Conservation (phyloP, 2,888 invertebrate genomes). For the Cristatella mucedo region DNA sequence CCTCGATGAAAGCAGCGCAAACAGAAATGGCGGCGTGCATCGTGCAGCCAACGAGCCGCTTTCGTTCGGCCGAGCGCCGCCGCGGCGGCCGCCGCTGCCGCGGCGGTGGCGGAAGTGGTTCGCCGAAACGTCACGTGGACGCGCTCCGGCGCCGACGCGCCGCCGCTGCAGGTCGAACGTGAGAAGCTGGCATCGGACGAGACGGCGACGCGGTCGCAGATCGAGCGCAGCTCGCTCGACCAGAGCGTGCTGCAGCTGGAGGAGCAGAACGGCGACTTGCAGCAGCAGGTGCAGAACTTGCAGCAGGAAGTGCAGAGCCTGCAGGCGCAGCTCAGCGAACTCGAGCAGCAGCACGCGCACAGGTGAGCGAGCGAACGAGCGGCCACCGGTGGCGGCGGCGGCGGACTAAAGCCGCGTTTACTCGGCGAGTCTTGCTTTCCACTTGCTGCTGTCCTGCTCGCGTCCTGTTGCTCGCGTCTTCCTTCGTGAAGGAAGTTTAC, state of each 20-base stretch:
- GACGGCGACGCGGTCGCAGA: slow-evolving; percentile 25
- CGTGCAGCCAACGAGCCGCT: too few relatives aligned
- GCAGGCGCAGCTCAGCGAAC: slow-evolving; percentile 38
- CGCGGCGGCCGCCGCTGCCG: too few relatives aligned
- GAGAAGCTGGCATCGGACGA: slow-evolving; percentile 38
- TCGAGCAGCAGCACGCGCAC: slow-evolving; percentile 59
- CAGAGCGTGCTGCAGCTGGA: slow-evolving; percentile 42
- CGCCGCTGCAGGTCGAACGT: slow-evolving; percentile 37
- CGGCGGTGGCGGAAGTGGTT: too few relatives aligned
- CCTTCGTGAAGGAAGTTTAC: too few relatives aligned
- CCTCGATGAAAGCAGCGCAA: too few relatives aligned
- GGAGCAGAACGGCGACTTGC: slow-evolving; percentile 70
- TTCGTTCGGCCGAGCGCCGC: too few relatives aligned
- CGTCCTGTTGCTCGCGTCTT: too few relatives aligned
- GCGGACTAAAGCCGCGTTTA: background rate
- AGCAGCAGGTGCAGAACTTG: slow-evolving; percentile 50
- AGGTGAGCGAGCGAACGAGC: slow-evolving; percentile 19
- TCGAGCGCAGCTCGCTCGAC: slow-evolving; percentile 32
- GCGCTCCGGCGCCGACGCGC: too few relatives aligned
- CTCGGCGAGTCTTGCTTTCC: too few relatives aligned
- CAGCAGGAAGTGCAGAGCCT: slow-evolving; percentile 50
- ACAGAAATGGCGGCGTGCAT: too few relatives aligned
- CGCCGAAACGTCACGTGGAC: too few relatives aligned
- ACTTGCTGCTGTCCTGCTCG: background rate
- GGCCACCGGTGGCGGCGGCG: too few relatives aligned